Base-by-base conservation (phyloP, 2,888 invertebrate genomes). In the Labia minor region DNA sequence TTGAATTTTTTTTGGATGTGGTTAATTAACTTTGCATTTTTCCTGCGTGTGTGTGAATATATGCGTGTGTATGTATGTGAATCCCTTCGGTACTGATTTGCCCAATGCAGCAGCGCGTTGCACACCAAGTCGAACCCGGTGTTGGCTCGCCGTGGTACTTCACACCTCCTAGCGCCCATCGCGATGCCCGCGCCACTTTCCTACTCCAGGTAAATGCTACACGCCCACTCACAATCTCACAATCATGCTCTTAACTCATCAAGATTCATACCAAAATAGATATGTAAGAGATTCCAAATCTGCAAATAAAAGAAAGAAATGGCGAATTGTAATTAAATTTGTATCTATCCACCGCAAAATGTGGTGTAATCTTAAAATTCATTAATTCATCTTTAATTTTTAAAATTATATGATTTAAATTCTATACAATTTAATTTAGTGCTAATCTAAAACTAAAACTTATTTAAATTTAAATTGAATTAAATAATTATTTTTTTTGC, bases 141-240 rank as follows among this genome's bases (percentile, higher is more conserved):
- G 65, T 68, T 69, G 61, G 71, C 70, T 63, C 65, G 69, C 63
- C 67, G 70, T 65, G 72, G 71, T 19, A 63, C 68, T 65, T 69
- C 76, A 70, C 49, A 49, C 16, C 80, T 81, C 74, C 78, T 83
- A 73, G 81, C 83, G 74, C 84, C 83, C 71, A 83, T 83, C 77
- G 82, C 81, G 77, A 83, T 83, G 80, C 82, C 83, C 72, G 76
- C 82, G 73, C 77, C 80, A 72, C 78, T 81, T 72, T 82, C 82
- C 73, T 83, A 80, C 76, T 81, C 80, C 81, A 84, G 84, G 84
- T 84, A 83, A 77, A 62, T 33, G 18, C 64, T 66, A 64, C 63
- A 49, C 14, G 26, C 26, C 3, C 26, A 26, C 26, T 26, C n/a
- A 49, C 26, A 3, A 8, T 6, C 26, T 26, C 26, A 26, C 37